A percentile compares a stretch with the other conserved stretches of the same genome.
These are phyloP conservation scores for Arenaria interpres DNA, from an alignment of 2,113 vertebrate species.

Conservation along the genomic window DNA sequence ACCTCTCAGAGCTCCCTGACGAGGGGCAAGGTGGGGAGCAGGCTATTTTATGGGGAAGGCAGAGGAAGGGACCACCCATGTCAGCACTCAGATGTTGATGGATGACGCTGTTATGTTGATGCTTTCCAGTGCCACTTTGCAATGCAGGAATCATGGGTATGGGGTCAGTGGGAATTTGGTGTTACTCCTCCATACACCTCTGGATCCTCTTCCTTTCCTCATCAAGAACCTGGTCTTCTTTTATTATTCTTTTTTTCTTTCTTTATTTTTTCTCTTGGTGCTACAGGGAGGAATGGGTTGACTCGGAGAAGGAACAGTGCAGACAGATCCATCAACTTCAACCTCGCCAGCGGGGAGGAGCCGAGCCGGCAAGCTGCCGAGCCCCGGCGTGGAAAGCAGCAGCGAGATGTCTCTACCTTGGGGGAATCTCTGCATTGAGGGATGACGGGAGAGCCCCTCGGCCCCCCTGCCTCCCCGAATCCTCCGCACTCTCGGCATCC, in stretches of 20 bases:
- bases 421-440: background rate
- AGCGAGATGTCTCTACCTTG: background rate
- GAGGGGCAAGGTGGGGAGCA: background rate
- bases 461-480: background rate
- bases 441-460: background rate
- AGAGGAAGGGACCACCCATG: background rate
- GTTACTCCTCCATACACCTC: rapidly evolving
- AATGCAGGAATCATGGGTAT: rapidly evolving
- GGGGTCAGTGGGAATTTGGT: background rate
- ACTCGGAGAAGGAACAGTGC: background rate
- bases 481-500: conserved; percentile 6
- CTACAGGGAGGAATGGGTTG: background rate
- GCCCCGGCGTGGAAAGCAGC: background rate
- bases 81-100: rapidly evolving
- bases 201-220: background rate
- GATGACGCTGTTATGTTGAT: background rate
- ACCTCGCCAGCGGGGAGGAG: background rate
- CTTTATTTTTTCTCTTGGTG: too few relatives aligned
- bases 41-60: background rate
- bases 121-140: background rate
- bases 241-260: too few relatives aligned
- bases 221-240: background rate
- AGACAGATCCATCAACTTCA: conserved; percentile 15
- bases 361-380: rapidly evolving
- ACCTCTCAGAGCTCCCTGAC: background rate